Evolutionary conservation across 2,113 vertebrate species (phyloP).

Genomic region (Trogon melanurus): DNA sequence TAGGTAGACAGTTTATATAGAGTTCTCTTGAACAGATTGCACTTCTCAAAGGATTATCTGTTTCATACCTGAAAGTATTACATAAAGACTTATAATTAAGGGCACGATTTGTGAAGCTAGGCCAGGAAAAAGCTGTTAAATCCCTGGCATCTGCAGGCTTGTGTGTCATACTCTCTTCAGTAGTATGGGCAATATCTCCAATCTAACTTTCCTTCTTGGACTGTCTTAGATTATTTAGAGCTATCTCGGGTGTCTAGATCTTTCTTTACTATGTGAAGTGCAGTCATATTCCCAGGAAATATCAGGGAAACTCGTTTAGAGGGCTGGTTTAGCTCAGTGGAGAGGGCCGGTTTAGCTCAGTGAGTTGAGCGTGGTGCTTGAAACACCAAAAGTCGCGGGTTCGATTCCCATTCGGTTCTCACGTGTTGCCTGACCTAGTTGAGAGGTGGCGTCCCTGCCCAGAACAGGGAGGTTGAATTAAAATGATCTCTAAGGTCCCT

Average conservation of each 20-base stretch:
- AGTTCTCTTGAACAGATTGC: not conserved
- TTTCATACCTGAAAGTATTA: conserved; percentile 25
- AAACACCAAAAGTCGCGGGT: too few species aligned
- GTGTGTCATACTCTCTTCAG: not conserved
- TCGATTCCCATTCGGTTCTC: too few species aligned
- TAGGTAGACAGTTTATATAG: not conserved
- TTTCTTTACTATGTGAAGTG: not conserved
- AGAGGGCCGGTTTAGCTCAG: too few species aligned
- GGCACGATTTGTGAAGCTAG: not conserved
- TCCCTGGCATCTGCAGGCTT: not conserved
- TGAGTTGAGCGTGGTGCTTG: too few species aligned
- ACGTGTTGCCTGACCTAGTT: too few species aligned
- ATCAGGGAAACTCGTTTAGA: not conserved
- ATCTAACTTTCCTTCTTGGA: not conserved
- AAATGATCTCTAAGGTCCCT: too few species aligned
- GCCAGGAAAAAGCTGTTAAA: not conserved
- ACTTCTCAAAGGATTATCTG: not conserved
- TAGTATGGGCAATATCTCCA: not conserved
- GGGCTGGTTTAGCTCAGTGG: too few species aligned
- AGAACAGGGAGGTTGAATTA: too few species aligned
- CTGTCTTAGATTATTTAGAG: not conserved
- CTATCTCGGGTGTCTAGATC: not conserved
- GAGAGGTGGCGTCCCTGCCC: too few species aligned
- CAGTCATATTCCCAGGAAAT: not conserved
- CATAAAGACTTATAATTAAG: conserved; percentile 41